These are phyloP conservation scores for Theretra japonica DNA, from an alignment of 2,888 invertebrate species.

Conservation along the genomic window DNA sequence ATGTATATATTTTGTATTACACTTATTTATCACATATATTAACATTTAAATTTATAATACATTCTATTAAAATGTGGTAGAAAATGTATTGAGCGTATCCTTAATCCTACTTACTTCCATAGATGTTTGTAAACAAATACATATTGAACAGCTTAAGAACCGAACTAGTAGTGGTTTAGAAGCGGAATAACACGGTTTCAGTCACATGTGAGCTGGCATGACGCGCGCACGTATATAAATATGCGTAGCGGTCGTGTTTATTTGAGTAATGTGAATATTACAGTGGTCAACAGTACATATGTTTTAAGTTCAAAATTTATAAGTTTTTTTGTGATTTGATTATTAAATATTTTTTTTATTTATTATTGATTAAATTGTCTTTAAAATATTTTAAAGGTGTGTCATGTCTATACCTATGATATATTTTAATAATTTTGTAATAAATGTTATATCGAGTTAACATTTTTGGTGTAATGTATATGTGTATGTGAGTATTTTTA, in stretches of 20 bases:
- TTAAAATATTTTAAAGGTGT: not conserved
- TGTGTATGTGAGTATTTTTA: not conserved
- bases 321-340: too few species aligned
- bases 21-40: too few species aligned
- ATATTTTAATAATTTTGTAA: not conserved
- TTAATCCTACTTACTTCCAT: not conserved
- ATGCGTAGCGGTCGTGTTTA: not conserved
- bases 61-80: not conserved
- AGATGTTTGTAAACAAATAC: conserved; percentile 7
- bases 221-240: not conserved
- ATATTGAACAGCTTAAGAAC: not conserved
- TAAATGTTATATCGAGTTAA: not conserved
- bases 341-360: too few species aligned
- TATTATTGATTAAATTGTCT: too few species aligned
- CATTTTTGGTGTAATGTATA: not conserved
- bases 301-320: too few species aligned
- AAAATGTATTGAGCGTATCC: not conserved
- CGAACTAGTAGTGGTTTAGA: not conserved
- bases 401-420: too few species aligned
- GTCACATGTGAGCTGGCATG: not conserved
- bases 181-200: not conserved
- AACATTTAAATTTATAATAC: not conserved
- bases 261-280: not conserved
- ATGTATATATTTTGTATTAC: too few species aligned
- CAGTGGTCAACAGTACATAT: too few species aligned